Percentiles rank a stretch among this genome's conserved stretches.
Conservation (phyloP, 2,888 invertebrate species). For the Poecilus cupreus region DNA sequence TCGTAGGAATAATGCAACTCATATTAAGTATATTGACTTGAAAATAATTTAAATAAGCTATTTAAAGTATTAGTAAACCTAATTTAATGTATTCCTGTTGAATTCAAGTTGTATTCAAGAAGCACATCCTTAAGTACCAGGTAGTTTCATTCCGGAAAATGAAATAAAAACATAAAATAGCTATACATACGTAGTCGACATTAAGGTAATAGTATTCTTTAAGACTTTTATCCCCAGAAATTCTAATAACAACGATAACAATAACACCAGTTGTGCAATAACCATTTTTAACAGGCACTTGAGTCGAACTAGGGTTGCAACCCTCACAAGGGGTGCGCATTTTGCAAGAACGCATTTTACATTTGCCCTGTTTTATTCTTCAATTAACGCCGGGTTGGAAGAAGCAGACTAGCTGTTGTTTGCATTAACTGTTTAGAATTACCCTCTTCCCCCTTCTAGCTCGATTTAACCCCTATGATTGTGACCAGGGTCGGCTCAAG, state of each 20-base stretch:
- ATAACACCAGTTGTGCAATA: constrained; percentile 46
- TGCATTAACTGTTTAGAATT: constrained; percentile 46
- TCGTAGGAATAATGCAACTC: too few relatives aligned
- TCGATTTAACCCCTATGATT: constrained; percentile 9
- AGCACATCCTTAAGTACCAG: background rate
- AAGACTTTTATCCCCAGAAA: constrained; percentile 23
- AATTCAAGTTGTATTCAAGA: background rate
- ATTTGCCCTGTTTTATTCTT: constrained; percentile 50
- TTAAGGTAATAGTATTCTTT: constrained; percentile 23
- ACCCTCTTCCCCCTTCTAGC: background rate
- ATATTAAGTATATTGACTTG: too few relatives aligned
- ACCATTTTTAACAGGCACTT: constrained; percentile 53
- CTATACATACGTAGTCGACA: background rate
- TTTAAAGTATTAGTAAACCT: background rate
- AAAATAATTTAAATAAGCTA: background rate
- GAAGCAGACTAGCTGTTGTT: constrained; percentile 37
- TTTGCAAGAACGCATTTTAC: constrained; percentile 45
- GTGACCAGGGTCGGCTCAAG: too few relatives aligned
- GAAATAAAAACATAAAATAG: constrained; percentile 29
- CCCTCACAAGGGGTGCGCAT: constrained; percentile 12
- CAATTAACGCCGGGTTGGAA: constrained; percentile 39
- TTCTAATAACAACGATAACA: constrained; percentile 50
- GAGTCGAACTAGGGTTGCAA: constrained; percentile 23
- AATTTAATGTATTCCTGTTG: background rate
- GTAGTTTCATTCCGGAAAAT: background rate